A percentile compares a stretch with the other conserved stretches of the same genome.
These are phyloP conservation scores for Columba livia DNA, from an alignment of 2,113 vertebrate species.

Conservation along the genomic window DNA sequence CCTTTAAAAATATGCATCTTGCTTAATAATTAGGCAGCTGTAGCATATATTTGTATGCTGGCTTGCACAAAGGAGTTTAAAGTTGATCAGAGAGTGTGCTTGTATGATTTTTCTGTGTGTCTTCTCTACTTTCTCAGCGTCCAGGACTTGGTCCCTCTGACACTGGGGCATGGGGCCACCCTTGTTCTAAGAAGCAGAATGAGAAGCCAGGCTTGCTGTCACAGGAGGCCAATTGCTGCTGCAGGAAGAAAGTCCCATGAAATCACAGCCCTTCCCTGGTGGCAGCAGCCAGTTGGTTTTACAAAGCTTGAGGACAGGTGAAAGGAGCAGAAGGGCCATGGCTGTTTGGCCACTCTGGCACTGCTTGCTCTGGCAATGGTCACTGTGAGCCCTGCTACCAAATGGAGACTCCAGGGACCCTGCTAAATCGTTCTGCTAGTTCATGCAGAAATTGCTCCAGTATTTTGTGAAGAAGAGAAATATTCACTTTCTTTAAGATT, in stretches of 20 bases:
- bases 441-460: not conserved
- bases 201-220: not conserved
- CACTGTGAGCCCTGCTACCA: not conserved
- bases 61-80: not conserved
- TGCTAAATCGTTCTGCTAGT: not conserved
- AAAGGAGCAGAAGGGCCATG: not conserved
- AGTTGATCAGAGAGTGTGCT: not conserved
- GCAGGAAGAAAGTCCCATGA: not conserved
- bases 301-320: not conserved
- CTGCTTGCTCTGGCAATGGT: not conserved
- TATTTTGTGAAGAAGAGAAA: not conserved
- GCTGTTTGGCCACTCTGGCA: not conserved
- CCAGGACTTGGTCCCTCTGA: not conserved
- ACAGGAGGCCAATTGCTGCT: not conserved
- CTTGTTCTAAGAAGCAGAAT: not conserved
- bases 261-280: not conserved
- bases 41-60: not conserved
- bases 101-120: not conserved
- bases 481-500: not conserved
- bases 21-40: not conserved
- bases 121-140: not conserved
- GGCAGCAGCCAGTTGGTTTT: not conserved
- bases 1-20: not conserved
- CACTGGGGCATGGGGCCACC: rapidly evolving
- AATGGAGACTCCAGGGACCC: not conserved